Percentiles rank a stretch among this genome's conserved stretches.
Evolutionary conservation across 2,797 vertebrate species (phyloP).

Genomic region (Pangasius krempfi): DNA sequence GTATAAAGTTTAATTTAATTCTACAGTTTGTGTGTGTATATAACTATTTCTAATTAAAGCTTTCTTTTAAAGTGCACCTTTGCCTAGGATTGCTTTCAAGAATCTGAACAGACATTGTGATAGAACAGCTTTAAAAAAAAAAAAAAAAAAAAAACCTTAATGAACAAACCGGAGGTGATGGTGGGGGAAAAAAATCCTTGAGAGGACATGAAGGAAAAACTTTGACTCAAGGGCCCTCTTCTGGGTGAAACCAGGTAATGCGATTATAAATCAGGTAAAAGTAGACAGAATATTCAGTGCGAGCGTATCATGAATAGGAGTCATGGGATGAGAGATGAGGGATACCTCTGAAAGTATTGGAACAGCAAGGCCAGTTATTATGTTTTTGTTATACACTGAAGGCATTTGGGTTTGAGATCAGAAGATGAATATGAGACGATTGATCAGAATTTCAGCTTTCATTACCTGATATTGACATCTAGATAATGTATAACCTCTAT

Average conservation of each 20-base stretch:
- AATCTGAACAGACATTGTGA: neutral
- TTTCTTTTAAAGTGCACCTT: slow-evolving; percentile 82
- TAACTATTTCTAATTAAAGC: slow-evolving; percentile 95
- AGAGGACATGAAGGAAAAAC: neutral
- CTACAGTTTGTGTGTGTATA: slow-evolving; percentile 98
- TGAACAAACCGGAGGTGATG: too few relatives aligned
- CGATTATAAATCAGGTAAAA: too few relatives aligned
- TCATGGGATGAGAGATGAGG: too few relatives aligned
- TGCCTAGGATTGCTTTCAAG: neutral
- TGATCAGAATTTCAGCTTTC: too few relatives aligned
- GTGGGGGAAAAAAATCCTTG: too few relatives aligned
- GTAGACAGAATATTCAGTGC: neutral
- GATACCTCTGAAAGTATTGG: neutral
- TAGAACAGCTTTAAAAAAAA: neutral
- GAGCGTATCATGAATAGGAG: neutral
- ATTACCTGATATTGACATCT: too few relatives aligned
- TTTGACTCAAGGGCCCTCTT: neutral
- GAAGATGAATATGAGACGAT: neutral
- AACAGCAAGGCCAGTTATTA: too few relatives aligned
- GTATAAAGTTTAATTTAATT: slow-evolving; percentile 99
- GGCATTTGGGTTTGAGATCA: neutral
- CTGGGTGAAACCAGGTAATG: neutral
- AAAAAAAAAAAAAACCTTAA: too few relatives aligned
- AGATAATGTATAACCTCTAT: too few relatives aligned
- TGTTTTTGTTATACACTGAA: neutral